A percentile compares a stretch with the other conserved stretches of the same genome.
Conservation (phyloP, 2,797 vertebrate genomes). For the Echeneis naucrates region DNA sequence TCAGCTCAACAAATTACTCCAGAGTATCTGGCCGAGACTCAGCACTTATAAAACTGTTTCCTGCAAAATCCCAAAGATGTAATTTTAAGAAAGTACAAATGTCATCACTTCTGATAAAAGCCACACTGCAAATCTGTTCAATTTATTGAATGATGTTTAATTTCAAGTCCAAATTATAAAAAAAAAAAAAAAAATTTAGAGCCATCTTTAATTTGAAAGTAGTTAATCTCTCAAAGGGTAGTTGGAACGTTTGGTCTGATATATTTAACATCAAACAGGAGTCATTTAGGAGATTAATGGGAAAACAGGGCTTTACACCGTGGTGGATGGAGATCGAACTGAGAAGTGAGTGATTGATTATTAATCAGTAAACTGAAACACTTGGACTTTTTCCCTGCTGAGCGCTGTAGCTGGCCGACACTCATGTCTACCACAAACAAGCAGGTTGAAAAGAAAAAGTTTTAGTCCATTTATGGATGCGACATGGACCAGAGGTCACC, state of each 20-base stretch:
- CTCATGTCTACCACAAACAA: slow-evolving; percentile 26
- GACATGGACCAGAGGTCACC: too few species aligned
- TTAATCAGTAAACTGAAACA: slow-evolving; percentile 13
- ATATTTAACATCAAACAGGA: slow-evolving; percentile 19
- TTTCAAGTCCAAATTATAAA: slow-evolving; percentile 8
- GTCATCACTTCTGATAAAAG: slow-evolving; percentile 36
- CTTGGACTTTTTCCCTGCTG: not conserved
- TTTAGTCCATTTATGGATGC: not conserved
- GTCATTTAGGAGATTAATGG: slow-evolving; percentile 18
- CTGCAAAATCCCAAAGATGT: slow-evolving; percentile 13
- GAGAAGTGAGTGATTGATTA: slow-evolving; percentile 32
- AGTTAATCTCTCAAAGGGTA: slow-evolving; percentile 28
- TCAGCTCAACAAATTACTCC: slow-evolving; percentile 43
- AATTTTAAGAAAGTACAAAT: slow-evolving; percentile 50
- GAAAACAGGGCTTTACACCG: slow-evolving; percentile 4
- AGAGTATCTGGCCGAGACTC: slow-evolving; percentile 39
- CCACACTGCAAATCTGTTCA: slow-evolving; percentile 1
- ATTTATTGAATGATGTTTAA: slow-evolving; percentile 35
- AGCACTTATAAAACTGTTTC: slow-evolving; percentile 27
- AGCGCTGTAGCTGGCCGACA: slow-evolving; percentile 12
- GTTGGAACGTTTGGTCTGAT: slow-evolving; percentile 15
- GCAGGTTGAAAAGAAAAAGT: slow-evolving; percentile 27
- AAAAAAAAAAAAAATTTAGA: slow-evolving; percentile 29
- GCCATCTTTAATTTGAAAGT: slow-evolving; percentile 17
- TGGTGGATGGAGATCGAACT: slow-evolving; percentile 4